Evolutionary conservation across 2,113 vertebrate species (phyloP).

Genomic region (Syrrhaptes paradoxus): DNA sequence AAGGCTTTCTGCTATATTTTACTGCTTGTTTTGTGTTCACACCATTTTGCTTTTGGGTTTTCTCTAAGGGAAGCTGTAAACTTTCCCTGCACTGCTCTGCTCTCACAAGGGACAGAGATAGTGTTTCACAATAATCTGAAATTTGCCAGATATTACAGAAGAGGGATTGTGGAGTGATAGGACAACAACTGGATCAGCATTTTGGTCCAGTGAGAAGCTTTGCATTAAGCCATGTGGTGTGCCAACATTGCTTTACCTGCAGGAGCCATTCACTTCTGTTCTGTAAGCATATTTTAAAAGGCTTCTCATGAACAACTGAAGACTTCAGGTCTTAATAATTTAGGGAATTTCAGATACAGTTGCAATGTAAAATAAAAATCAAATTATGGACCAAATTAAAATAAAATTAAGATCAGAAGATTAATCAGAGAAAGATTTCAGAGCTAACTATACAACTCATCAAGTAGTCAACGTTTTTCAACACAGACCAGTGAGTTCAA

Average conservation of each 20-base stretch:
- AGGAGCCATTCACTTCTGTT: not conserved
- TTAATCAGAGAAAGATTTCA: not conserved
- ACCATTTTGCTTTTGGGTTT: not conserved
- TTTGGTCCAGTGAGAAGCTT: not conserved
- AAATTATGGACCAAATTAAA: not conserved
- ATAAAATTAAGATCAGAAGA: not conserved
- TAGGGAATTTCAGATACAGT: not conserved
- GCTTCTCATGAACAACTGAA: not conserved
- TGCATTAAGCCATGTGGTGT: not conserved
- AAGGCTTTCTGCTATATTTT: not conserved
- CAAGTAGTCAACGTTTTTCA: not conserved
- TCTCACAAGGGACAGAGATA: not conserved
- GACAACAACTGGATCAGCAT: not conserved
- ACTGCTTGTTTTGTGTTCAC: not conserved
- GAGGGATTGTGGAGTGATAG: not conserved
- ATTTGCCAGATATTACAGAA: not conserved
- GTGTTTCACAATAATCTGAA: not conserved
- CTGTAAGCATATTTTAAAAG: not conserved
- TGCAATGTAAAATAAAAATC: not conserved
- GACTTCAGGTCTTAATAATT: not conserved
- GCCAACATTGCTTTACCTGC: not conserved
- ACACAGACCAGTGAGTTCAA: not conserved
- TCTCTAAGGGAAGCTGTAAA: not conserved
- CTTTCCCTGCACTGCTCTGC: not conserved
- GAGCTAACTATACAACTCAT: not conserved